These are phyloP conservation scores for Eupsittula cactorum DNA, from an alignment of 2,113 vertebrate species.

Conservation along the genomic window DNA sequence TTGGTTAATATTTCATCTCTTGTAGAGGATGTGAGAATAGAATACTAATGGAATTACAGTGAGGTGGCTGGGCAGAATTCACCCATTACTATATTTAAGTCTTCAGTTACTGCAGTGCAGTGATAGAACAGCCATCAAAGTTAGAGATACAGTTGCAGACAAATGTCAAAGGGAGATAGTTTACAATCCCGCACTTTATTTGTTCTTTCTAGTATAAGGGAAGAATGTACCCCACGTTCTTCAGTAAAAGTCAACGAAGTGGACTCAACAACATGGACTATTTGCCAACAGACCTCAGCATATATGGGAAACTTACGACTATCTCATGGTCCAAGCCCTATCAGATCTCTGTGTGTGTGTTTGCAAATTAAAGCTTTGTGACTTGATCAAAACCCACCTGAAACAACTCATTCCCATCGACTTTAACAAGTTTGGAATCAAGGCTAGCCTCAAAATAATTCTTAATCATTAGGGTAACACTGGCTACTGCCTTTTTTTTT, in stretches of 20 bases:
- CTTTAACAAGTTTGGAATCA: neutral
- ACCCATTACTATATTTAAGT: neutral
- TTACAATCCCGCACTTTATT: neutral
- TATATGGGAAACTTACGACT: neutral
- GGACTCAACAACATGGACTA: neutral
- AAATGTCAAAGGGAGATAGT: neutral
- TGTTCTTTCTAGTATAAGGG: neutral
- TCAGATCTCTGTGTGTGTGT: neutral
- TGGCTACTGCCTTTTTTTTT: neutral
- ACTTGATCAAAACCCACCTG: neutral
- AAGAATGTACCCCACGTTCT: neutral
- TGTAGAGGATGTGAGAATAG: neutral
- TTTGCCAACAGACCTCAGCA: neutral
- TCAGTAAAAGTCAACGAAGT: neutral
- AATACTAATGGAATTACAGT: neutral
- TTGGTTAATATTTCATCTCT: conserved; percentile 20
- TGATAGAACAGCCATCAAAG: neutral
- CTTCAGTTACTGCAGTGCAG: neutral
- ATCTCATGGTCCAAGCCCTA: neutral
- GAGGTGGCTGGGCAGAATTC: neutral
- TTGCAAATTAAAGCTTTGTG: neutral
- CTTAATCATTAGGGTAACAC: neutral
- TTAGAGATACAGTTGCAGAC: neutral
- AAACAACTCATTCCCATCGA: neutral
- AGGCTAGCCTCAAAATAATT: neutral